Percentiles rank a stretch among this genome's conserved stretches.
Conservation (phyloP, 1,140 invertebrate species). For the Drosophila paulistorum region DNA sequence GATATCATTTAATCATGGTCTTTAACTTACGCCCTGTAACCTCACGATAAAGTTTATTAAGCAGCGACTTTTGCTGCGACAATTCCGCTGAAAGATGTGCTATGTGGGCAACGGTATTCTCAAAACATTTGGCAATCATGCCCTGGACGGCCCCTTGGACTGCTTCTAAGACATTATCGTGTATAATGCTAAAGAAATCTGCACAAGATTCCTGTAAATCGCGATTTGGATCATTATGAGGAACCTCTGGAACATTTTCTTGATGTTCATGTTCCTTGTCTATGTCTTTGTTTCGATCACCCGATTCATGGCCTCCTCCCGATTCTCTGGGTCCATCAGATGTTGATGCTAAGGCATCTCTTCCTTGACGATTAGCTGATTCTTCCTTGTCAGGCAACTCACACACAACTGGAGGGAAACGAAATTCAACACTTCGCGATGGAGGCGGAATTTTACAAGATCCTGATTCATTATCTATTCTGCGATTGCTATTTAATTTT, state of each 20-base stretch:
- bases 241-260: background rate
- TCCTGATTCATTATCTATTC: background rate
- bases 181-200: constrained; percentile 62
- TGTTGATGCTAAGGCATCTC: background rate
- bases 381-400: background rate
- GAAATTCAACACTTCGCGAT: constrained; percentile 29
- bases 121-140: constrained; percentile 56
- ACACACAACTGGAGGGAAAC: constrained; percentile 24
- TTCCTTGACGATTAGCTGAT: background rate
- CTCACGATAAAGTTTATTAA: constrained; percentile 45
- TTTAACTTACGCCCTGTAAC: constrained; percentile 51
- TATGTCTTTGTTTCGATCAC: background rate
- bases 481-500: background rate
- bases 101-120: constrained; percentile 32
- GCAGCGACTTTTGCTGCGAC: constrained; percentile 20
- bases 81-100: constrained; percentile 38
- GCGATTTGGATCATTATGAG: constrained; percentile 4
- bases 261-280: background rate
- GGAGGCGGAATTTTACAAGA: background rate
- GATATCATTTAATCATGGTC: background rate
- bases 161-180: constrained; percentile 63
- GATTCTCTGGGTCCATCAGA: background rate
- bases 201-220: constrained; percentile 54
- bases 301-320: background rate
- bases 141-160: constrained; percentile 44